phyloP scores from a whole-genome alignment of 2,113 vertebrate genomes.

The Limanda limanda region DNA sequence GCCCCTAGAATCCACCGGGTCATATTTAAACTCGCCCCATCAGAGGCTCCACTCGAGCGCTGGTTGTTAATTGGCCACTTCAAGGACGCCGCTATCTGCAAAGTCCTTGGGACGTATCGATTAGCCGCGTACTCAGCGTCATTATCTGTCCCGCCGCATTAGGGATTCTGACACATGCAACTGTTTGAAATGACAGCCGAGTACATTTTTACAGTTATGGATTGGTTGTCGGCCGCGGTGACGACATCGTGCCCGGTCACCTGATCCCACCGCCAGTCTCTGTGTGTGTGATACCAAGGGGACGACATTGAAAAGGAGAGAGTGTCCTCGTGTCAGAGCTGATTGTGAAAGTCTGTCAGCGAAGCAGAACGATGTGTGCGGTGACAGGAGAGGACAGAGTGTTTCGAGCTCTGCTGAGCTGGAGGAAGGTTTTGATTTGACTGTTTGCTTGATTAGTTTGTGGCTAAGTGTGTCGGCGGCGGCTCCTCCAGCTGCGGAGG shows the following conservation, averaged over 20 bases:
- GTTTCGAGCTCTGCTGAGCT: background rate
- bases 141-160: slow-evolving; percentile 66
- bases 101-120: slow-evolving; percentile 77
- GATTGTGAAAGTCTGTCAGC: background rate
- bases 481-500: background rate
- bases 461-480: background rate
- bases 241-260: slow-evolving; percentile 30
- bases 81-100: slow-evolving; percentile 64
- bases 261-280: background rate
- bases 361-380: too few relatives aligned
- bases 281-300: slow-evolving; percentile 39
- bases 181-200: slow-evolving; percentile 64
- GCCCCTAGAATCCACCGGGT: slow-evolving; percentile 44
- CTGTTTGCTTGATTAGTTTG: slow-evolving; percentile 15
- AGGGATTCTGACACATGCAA: slow-evolving; percentile 55
- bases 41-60: slow-evolving; percentile 44
- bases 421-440: too few relatives aligned
- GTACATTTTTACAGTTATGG: slow-evolving; percentile 69
- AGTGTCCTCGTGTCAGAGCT: background rate
- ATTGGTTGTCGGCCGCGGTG: slow-evolving; percentile 55
- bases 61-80: slow-evolving; percentile 66
- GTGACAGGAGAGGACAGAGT: slow-evolving; percentile 8
- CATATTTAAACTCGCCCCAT: slow-evolving; percentile 62
- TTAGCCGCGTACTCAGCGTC: slow-evolving; percentile 63
- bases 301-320: slow-evolving; percentile 60